These are phyloP conservation scores for Sinocyclocheilus rhinocerous DNA, from an alignment of 2,113 vertebrate genomes.

Conservation along the genomic window DNA sequence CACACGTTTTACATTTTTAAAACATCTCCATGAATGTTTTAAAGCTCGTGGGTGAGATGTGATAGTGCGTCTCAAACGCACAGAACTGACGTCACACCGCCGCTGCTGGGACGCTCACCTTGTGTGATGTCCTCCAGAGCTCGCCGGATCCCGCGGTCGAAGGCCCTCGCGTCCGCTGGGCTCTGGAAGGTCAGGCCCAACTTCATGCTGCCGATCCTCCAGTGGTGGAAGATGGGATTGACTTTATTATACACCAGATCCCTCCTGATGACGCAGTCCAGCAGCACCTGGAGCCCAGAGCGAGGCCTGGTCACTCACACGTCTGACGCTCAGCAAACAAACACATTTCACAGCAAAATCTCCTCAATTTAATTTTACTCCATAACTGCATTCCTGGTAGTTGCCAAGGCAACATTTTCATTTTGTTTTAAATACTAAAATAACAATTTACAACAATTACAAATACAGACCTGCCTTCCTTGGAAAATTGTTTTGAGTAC, in stretches of 20 bases:
- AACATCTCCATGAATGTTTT: neutral
- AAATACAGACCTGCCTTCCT: too few relatives aligned
- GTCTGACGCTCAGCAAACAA: too few relatives aligned
- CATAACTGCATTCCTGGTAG: too few relatives aligned
- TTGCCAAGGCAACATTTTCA: too few relatives aligned
- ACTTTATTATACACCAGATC: constrained; percentile 98
- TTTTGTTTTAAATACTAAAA: too few relatives aligned
- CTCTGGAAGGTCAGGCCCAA: constrained; percentile 99
- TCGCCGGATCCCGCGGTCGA: constrained; percentile 94
- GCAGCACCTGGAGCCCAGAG: constrained; percentile 84
- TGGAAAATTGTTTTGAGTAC: too few relatives aligned
- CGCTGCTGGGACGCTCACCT: constrained; percentile 74
- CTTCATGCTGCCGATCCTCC: constrained; percentile 98
- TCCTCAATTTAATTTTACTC: too few relatives aligned
- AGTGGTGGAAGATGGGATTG: constrained; percentile 99
- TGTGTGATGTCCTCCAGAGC: constrained; percentile 95
- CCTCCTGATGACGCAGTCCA: constrained; percentile 96
- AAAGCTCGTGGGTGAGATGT: neutral
- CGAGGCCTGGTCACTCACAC: neutral
- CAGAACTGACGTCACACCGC: neutral
- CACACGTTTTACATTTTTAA: neutral
- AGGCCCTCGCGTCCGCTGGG: constrained; percentile 97
- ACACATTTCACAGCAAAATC: too few relatives aligned
- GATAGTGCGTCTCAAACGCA: too few relatives aligned
- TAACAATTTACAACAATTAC: too few relatives aligned